Percentiles rank a stretch among this genome's conserved stretches.
These are phyloP conservation scores for Fragum sueziense DNA, from an alignment of 2,888 invertebrate species.

Conservation along the genomic window DNA sequence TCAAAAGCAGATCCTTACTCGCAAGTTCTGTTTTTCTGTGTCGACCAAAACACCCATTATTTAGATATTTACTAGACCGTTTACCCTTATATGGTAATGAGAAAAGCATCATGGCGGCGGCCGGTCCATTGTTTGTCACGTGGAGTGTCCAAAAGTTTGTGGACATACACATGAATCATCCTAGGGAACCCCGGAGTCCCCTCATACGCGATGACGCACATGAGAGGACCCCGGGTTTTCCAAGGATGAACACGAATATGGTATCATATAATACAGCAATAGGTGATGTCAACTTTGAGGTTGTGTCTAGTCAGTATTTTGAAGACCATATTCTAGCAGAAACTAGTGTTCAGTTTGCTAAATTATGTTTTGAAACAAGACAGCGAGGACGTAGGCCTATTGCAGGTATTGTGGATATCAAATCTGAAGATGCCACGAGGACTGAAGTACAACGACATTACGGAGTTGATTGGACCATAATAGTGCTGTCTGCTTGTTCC, in stretches of 20 bases:
- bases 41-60: background rate
- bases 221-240: no score
- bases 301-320: background rate
- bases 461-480: background rate
- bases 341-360: background rate
- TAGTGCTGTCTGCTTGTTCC: background rate
- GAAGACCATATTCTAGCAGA: background rate
- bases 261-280: background rate
- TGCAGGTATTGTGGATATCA: no score
- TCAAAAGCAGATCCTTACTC: background rate
- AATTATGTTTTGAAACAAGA: background rate
- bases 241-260: no score
- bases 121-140: conserved; percentile 10
- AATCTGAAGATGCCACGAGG: no score
- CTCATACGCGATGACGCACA: no score
- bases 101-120: conserved; percentile 2
- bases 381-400: background rate
- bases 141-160: background rate
- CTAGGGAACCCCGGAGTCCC: no score
- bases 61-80: background rate
- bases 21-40: conserved; percentile 7
- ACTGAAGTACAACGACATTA: background rate
- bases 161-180: no score
- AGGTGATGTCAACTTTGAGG: background rate
- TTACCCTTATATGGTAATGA: conserved; percentile 5